A percentile compares a stretch with the other conserved stretches of the same genome.
Conservation (phyloP, 2,888 invertebrate genomes). For the Ochropleura leucogaster region DNA sequence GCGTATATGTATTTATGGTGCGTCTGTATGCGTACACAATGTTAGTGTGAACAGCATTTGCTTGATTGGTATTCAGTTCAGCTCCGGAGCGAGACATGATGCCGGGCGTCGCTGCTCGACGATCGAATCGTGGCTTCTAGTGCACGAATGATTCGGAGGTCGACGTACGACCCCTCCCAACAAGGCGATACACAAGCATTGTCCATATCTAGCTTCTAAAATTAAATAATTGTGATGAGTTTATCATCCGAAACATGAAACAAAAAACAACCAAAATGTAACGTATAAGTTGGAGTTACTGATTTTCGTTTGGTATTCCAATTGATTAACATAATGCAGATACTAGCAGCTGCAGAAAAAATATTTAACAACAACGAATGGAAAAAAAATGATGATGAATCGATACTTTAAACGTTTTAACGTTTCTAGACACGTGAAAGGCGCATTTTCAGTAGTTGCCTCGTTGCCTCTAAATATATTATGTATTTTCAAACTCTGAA, state of each 20-base stretch:
- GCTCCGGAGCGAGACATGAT: slow-evolving; percentile 73
- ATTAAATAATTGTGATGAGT: slow-evolving; percentile 57
- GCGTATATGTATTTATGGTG: slow-evolving; percentile 41
- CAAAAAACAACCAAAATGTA: slow-evolving; percentile 15
- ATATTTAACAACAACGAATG: slow-evolving; percentile 5
- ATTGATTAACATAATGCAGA: background rate
- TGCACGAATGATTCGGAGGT: slow-evolving; percentile 77
- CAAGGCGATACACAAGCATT: slow-evolving; percentile 63
- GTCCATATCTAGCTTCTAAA: slow-evolving; percentile 63
- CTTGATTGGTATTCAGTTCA: slow-evolving; percentile 81
- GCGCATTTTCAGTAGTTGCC: slow-evolving; percentile 29
- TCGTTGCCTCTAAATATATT: slow-evolving; percentile 19
- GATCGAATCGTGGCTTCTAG: slow-evolving; percentile 71
- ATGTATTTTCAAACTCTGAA: slow-evolving; percentile 47
- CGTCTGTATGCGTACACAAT: slow-evolving; percentile 58
- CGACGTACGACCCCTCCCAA: slow-evolving; percentile 74
- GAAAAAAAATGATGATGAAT: slow-evolving; percentile 12
- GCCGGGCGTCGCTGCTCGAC: slow-evolving; percentile 67
- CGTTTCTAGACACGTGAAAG: slow-evolving; percentile 16
- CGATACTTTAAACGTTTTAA: slow-evolving; percentile 13
- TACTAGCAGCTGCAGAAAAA: background rate
- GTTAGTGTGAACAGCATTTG: slow-evolving; percentile 70
- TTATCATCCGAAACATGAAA: slow-evolving; percentile 35
- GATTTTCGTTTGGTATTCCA: slow-evolving; percentile 21
- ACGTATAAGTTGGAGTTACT: background rate